phyloP scores from a whole-genome alignment of 2,797 vertebrate species.

The Gephyroberyx darwinii region DNA sequence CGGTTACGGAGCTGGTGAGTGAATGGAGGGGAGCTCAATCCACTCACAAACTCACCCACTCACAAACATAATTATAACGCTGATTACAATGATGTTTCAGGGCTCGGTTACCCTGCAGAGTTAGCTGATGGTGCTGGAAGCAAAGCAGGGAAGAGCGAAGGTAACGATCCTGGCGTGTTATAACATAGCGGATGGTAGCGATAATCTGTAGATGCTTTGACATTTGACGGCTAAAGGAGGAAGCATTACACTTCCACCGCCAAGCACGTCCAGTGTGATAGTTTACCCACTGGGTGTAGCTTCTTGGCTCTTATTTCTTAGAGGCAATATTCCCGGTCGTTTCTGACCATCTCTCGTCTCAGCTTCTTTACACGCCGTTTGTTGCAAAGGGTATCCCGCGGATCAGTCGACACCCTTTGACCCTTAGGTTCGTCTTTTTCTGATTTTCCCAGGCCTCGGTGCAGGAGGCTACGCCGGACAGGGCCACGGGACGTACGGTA shows the following conservation, averaged over 20 bases:
- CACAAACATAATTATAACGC: conserved; percentile 43
- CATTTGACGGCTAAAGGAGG: conserved; percentile 17
- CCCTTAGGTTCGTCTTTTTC: conserved; percentile 3
- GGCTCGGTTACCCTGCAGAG: conserved; percentile 71
- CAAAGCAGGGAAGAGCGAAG: conserved; percentile 76
- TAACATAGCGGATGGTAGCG: conserved; percentile 33
- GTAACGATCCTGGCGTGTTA: conserved; percentile 55
- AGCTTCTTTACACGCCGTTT: conserved; percentile 42
- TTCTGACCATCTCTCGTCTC: conserved; percentile 43
- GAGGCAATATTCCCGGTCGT: conserved; percentile 9
- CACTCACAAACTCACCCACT: conserved; percentile 13
- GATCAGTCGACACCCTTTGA: conserved; percentile 17
- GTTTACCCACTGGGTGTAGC: conserved; percentile 63
- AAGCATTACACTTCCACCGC: conserved; percentile 22
- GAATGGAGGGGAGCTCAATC: background rate
- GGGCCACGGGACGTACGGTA: conserved; percentile 67
- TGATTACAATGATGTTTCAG: conserved; percentile 78
- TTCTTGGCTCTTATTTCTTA: conserved; percentile 51
- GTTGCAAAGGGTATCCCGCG: background rate
- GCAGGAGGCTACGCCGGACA: conserved; percentile 67
- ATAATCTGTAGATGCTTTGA: conserved; percentile 53
- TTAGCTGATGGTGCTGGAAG: conserved; percentile 74
- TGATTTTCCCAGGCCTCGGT: conserved; percentile 55
- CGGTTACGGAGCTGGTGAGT: conserved; percentile 80
- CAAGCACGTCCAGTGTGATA: conserved; percentile 25